Evolutionary conservation across 2,888 invertebrate species (phyloP), one percentile per base, ranked within the genome.

Genomic region (Epsilonema sp.): DNA sequence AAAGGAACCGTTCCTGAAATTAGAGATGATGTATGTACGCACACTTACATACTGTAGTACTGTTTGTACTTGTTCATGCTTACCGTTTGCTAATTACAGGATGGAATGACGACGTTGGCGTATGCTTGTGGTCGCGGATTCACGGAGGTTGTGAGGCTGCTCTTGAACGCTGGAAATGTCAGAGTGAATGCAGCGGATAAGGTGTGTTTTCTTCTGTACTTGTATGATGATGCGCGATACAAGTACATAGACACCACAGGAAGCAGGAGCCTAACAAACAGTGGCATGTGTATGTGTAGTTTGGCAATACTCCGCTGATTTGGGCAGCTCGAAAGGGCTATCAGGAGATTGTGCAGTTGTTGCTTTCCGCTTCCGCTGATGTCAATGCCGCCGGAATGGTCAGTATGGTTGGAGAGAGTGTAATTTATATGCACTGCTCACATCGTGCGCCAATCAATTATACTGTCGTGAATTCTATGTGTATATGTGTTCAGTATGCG

Each of bases 311-410:
- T 57, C 68, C 92, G 5, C 70, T 97, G 42, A 82, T 92, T 40
- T 97, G 94, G 94, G 90, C 92, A 4, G 79, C 85, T 53, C 76
- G 94, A 4, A 83, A 87, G 58, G 92, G 92, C 19, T 79, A 81
- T 65, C 73, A 77, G 5, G 78, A 80, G 50, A 80, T 90, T 23
- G 85, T 84, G 37, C 78, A 79, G 54, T 75, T 78, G 45, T 71
- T 94, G 46, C 68, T 94, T 42, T 78, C 78, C 57, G 79, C 82
- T 49, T 89, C 87, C 51, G 85, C 87, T 39, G 80, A 80, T 64
- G 78, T 82, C 3, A 87, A 89, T 66, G 80, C 80, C 25, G 80
- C 84, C 50, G 94, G 94, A 58, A 92, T 94, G 77, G 76, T 76
- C 60, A 65, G 65, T 44, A n/a, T 22, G 24, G 66, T 65, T 77